Conservation (phyloP, 1,140 invertebrate genomes). For the Camponotus floridanus region DNA sequence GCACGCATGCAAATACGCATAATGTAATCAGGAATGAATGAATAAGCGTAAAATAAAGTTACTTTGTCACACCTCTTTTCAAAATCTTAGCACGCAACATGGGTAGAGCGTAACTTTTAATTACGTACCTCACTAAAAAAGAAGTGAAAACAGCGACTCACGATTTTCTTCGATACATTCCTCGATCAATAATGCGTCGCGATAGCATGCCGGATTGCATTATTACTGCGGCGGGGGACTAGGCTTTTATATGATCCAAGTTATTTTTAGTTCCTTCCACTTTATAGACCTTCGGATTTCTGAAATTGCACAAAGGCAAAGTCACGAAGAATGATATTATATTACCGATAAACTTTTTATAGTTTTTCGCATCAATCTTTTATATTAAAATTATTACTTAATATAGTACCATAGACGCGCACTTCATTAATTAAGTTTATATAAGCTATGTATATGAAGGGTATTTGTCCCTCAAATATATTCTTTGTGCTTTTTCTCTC, state of each 20-base stretch:
- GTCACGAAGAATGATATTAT: not conserved
- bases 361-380: slow-evolving; percentile 5
- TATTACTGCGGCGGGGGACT: not conserved
- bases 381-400: slow-evolving; percentile 37
- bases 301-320: not conserved
- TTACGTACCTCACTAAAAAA: slow-evolving; percentile 16
- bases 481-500: slow-evolving; percentile 34
- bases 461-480: slow-evolving; percentile 36
- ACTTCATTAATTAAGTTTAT: slow-evolving; percentile 48
- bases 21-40: slow-evolving; percentile 47
- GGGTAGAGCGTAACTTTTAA: slow-evolving; percentile 30
- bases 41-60: slow-evolving; percentile 43
- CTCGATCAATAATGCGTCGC: not conserved
- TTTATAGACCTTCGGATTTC: not conserved
- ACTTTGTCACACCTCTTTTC: slow-evolving; percentile 28
- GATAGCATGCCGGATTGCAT: not conserved
- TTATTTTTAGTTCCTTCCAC: not conserved
- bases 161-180: slow-evolving; percentile 10
- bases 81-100: not conserved
- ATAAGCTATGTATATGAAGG: not conserved
- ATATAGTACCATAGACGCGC: not conserved
- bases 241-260: not conserved
- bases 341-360: not conserved
- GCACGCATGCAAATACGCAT: slow-evolving; percentile 30
- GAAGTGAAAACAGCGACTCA: slow-evolving; percentile 19